Conservation (phyloP, 2,888 invertebrate genomes). For the Tipula lateralis region DNA sequence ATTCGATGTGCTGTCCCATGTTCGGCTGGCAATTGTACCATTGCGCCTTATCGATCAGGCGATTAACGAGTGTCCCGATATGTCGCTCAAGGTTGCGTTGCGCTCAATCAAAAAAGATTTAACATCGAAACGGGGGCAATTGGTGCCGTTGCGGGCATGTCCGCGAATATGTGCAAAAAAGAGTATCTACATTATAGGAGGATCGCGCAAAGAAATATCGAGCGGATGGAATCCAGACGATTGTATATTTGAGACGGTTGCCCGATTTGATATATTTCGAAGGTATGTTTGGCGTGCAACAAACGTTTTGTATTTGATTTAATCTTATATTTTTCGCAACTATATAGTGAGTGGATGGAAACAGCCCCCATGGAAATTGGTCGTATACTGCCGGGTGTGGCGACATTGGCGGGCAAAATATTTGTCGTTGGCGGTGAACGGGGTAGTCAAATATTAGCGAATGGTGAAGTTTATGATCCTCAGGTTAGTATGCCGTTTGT, state of each 20-base stretch:
- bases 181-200: conserved; percentile 82
- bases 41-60: conserved; percentile 72
- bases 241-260: conserved; percentile 76
- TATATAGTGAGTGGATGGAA: conserved; percentile 69
- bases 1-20: conserved; percentile 76
- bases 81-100: conserved; percentile 73
- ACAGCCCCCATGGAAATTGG: conserved; percentile 77
- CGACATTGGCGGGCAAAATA: conserved; percentile 75
- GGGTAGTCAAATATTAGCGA: conserved; percentile 81
- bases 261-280: conserved; percentile 66
- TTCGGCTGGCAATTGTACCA: conserved; percentile 78
- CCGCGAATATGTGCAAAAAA: conserved; percentile 83
- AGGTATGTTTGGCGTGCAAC: conserved; percentile 32
- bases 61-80: conserved; percentile 71
- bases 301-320: not conserved
- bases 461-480: conserved; percentile 80
- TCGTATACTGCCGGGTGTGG: conserved; percentile 82
- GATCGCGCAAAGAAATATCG: conserved; percentile 73
- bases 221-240: conserved; percentile 73
- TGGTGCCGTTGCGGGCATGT: conserved; percentile 69
- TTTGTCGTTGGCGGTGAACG: conserved; percentile 90
- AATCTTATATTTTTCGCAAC: conserved; percentile 32
- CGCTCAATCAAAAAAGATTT: conserved; percentile 75
- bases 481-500: conserved; percentile 43
- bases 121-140: conserved; percentile 66